Evolutionary conservation across 1,140 invertebrate genomes (phyloP), one percentile per base, ranked within the genome.

Genomic region (Mactra quadrangularis): DNA sequence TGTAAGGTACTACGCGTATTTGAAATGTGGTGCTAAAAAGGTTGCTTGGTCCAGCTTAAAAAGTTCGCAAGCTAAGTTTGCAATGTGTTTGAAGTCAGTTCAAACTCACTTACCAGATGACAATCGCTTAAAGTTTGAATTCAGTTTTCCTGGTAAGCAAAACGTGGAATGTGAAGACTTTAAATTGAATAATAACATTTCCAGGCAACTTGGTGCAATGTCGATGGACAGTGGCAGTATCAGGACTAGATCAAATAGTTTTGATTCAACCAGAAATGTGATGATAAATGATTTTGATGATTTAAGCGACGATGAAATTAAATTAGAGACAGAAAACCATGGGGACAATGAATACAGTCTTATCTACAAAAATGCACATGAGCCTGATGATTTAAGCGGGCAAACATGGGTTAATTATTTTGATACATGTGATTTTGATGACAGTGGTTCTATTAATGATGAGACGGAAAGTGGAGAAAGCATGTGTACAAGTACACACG

Each of bases 221-320:
- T 53, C 3, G 50, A 53, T 53, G 50, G 6, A 53, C 17, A 9
- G 50, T 53, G 4, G 19, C 17, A 53, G 4, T 6, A 53, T n/a
- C n/a, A n/a, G n/a, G 59, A 9, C 29, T 17, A 27, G 31, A 2
- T 22, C 60, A 7, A 19, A 22, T 13, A 64, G 60, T 25, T 38
- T 64, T 64, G 35, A 45, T 45, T 64, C 60, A n/a, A 45, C 9
- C 13, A 45, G 22, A 64, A 38, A 64, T 45, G 38, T 64, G 11
- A 64, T 64, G 35, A n/a, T 45, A 45, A 64, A 64, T 64, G 33
- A 64, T 41, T 64, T 64, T 45, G 60, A 64, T 64, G 60, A 64
- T 3, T 22, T n/a, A 15, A 64, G 60, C 22, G 60, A 64, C 41
- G 60, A 33, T 35, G 59, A 62, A 33, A 31, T 33, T 17, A 31